These are phyloP conservation scores for Pegoplata infirma DNA, from an alignment of 2,888 invertebrate genomes.

Conservation along the genomic window DNA sequence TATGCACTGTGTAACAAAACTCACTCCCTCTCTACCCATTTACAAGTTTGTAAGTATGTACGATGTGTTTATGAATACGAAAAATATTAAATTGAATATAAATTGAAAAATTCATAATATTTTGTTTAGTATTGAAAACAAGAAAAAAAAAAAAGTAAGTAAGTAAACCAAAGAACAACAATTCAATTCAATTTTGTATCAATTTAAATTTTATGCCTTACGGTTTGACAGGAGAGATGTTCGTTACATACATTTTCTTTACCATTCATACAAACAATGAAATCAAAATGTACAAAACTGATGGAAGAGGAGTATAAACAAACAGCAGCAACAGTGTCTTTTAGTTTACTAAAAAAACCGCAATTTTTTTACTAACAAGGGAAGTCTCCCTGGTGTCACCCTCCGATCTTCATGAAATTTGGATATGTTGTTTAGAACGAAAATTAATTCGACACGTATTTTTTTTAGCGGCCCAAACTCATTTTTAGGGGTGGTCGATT, in stretches of 20 bases:
- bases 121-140: constrained; percentile 58
- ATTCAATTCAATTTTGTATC: constrained; percentile 72
- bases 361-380: too few relatives aligned
- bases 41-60: not conserved
- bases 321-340: not conserved
- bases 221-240: constrained; percentile 47
- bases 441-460: too few relatives aligned
- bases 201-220: constrained; percentile 52
- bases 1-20: constrained; percentile 24
- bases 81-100: constrained; percentile 53
- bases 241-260: too few relatives aligned
- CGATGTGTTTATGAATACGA: constrained; percentile 64
- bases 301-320: not conserved
- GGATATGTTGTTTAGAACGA: too few relatives aligned
- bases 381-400: too few relatives aligned
- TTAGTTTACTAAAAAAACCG: constrained; percentile 22
- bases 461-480: too few relatives aligned
- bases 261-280: constrained; percentile 1
- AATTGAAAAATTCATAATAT: constrained; percentile 71
- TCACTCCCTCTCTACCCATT: not conserved
- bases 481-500: too few relatives aligned
- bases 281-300: constrained; percentile 1
- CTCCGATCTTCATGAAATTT: too few relatives aligned
- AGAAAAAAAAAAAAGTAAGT: constrained; percentile 54
- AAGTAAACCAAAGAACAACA: constrained; percentile 66